These are phyloP conservation scores for Drosophila picticornis DNA, from an alignment of 2,888 invertebrate species.

Conservation along the genomic window DNA sequence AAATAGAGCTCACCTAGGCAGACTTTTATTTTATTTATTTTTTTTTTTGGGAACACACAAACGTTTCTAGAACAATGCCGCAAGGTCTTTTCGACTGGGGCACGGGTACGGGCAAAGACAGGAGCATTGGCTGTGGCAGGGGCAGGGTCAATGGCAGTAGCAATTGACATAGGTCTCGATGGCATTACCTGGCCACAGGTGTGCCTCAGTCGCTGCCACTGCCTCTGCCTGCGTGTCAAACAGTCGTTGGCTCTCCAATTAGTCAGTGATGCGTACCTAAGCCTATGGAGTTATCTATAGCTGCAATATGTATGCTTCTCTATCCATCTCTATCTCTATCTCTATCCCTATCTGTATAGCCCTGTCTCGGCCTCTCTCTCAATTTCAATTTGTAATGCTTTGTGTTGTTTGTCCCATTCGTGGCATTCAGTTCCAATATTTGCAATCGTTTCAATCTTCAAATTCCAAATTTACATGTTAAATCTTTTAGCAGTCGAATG, in stretches of 20 bases:
- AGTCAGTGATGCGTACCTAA: slow-evolving; percentile 34
- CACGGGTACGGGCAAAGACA: slow-evolving; percentile 18
- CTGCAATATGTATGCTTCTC: background rate
- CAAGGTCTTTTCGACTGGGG: slow-evolving; percentile 1
- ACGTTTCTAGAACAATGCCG: slow-evolving; percentile 31
- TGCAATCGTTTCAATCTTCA: slow-evolving; percentile 6
- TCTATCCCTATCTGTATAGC: background rate
- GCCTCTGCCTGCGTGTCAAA: slow-evolving; percentile 18
- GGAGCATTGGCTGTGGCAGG: slow-evolving; percentile 3
- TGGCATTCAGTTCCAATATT: background rate
- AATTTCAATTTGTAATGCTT: background rate
- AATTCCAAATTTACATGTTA: slow-evolving; percentile 12
- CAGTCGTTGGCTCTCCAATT: slow-evolving; percentile 33
- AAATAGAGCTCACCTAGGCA: background rate
- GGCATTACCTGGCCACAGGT: slow-evolving; percentile 46
- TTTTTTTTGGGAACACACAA: slow-evolving; percentile 5
- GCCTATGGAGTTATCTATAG: background rate
- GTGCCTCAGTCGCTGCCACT: slow-evolving; percentile 11
- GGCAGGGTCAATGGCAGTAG: slow-evolving; percentile 1
- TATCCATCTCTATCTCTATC: background rate
- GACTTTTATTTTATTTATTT: background rate
- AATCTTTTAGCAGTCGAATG: background rate
- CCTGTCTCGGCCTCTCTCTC: background rate
- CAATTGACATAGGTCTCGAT: slow-evolving; percentile 24
- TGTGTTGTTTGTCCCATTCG: background rate